These are phyloP conservation scores for Agrilus biguttatus DNA, from an alignment of 2,888 invertebrate species.

Conservation along the genomic window DNA sequence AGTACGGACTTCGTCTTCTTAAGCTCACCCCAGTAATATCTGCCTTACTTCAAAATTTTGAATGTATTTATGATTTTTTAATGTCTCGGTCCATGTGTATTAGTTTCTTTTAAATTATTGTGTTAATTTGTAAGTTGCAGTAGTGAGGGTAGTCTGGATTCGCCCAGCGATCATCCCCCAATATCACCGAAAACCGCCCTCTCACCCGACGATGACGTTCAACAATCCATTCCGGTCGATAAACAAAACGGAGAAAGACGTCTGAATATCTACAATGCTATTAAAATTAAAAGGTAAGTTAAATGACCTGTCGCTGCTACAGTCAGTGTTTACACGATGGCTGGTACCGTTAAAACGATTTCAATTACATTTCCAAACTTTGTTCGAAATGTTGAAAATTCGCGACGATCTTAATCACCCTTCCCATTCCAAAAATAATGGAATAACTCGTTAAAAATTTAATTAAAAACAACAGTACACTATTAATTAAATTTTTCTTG, in stretches of 20 bases:
- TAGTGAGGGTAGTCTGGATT: slow-evolving; percentile 30
- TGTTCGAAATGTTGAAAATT: slow-evolving; percentile 3
- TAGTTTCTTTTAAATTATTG: too few relatives aligned
- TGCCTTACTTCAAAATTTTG: too few relatives aligned
- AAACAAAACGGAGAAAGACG: slow-evolving; percentile 16
- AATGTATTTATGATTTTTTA: too few relatives aligned
- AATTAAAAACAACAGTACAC: too few relatives aligned
- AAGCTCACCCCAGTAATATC: too few relatives aligned
- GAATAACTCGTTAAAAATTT: too few relatives aligned
- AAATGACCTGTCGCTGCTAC: slow-evolving; percentile 19
- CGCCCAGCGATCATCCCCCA: slow-evolving; percentile 30
- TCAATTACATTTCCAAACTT: slow-evolving; percentile 6
- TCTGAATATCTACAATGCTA: slow-evolving; percentile 8
- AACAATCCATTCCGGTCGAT: slow-evolving; percentile 12
- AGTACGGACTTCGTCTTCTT: too few relatives aligned
- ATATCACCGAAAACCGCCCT: slow-evolving; percentile 23
- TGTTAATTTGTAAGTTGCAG: slow-evolving; percentile 13
- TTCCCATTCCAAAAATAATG: too few relatives aligned
- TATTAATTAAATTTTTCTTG: too few relatives aligned
- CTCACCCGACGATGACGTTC: slow-evolving; percentile 20
- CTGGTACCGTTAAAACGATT: slow-evolving; percentile 3
- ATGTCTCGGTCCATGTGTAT: too few relatives aligned
- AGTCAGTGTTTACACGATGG: background rate
- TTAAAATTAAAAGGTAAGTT: slow-evolving; percentile 30
- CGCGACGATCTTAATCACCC: too few relatives aligned